These are phyloP conservation scores for Parazoanthus swiftii DNA, from an alignment of 92 coral and sea anemone genomes.

Conservation along the genomic window DNA sequence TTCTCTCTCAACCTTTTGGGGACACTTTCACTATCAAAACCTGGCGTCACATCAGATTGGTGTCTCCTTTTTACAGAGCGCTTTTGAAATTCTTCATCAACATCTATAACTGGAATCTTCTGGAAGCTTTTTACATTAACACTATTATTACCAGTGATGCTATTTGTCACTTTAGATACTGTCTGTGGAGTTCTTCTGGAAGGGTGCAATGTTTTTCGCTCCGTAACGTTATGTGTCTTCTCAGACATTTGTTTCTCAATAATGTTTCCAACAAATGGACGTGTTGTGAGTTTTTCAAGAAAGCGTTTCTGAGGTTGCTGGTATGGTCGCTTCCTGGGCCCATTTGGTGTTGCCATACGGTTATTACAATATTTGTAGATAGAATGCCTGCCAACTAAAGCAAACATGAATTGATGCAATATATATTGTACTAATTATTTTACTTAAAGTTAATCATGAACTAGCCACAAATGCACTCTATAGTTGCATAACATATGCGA, in stretches of 20 bases:
- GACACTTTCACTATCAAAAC: constrained; percentile 38
- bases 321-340: background rate
- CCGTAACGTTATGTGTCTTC: background rate
- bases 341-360: constrained; percentile 10
- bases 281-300: background rate
- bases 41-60: constrained; percentile 58
- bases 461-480: background rate
- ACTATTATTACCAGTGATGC: background rate
- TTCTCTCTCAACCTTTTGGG: constrained; percentile 28
- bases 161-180: background rate
- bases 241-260: background rate
- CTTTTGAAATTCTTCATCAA: constrained; percentile 17
- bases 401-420: background rate
- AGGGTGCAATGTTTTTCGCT: constrained; percentile 4
- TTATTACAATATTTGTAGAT: background rate
- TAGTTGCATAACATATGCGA: too few relatives aligned
- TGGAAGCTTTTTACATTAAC: background rate
- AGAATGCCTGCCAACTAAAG: background rate
- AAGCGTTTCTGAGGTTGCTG: background rate
- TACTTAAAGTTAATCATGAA: too few relatives aligned
- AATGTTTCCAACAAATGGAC: background rate
- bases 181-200: background rate
- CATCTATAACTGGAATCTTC: background rate
- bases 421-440: background rate
- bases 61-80: constrained; percentile 56